A percentile compares a stretch with the other conserved stretches of the same genome.
phyloP scores from a whole-genome alignment of 2,113 vertebrate species.

The Bubo blakistoni region DNA sequence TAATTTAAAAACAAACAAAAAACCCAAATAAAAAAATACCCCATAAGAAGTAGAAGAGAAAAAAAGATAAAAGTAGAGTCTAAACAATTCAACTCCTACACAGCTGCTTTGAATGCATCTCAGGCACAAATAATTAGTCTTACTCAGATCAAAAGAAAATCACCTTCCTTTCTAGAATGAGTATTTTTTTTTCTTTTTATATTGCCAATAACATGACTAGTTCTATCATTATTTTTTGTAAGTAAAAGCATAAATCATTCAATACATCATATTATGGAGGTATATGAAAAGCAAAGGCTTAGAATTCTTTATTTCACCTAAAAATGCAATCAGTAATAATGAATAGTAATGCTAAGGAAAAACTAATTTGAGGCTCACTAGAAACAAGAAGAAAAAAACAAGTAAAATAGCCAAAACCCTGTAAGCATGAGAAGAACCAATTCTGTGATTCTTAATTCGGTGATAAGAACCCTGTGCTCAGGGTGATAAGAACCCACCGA shows the following conservation, averaged over 20 bases:
- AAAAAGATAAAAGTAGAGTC: background rate
- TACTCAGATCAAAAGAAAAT: slow-evolving; percentile 33
- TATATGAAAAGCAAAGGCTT: background rate
- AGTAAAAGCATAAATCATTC: background rate
- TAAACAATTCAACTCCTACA: slow-evolving; percentile 1
- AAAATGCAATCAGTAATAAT: background rate
- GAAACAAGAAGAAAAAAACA: background rate
- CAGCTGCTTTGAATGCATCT: background rate
- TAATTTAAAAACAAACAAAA: background rate
- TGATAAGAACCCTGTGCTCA: too few species aligned
- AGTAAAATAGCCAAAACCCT: background rate
- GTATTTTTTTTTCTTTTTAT: background rate
- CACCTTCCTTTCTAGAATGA: background rate
- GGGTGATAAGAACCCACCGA: too few species aligned
- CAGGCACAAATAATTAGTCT: slow-evolving; percentile 9
- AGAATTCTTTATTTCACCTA: background rate
- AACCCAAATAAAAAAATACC: background rate
- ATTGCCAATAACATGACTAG: background rate
- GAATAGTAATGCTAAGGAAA: background rate
- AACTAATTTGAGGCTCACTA: background rate
- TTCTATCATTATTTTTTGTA: background rate
- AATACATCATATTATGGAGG: background rate
- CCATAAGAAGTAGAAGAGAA: background rate
- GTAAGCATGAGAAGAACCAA: background rate
- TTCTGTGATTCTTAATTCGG: too few species aligned